These are phyloP conservation scores for Drosophila parvula DNA, from an alignment of 1,140 invertebrate genomes.

Conservation along the genomic window DNA sequence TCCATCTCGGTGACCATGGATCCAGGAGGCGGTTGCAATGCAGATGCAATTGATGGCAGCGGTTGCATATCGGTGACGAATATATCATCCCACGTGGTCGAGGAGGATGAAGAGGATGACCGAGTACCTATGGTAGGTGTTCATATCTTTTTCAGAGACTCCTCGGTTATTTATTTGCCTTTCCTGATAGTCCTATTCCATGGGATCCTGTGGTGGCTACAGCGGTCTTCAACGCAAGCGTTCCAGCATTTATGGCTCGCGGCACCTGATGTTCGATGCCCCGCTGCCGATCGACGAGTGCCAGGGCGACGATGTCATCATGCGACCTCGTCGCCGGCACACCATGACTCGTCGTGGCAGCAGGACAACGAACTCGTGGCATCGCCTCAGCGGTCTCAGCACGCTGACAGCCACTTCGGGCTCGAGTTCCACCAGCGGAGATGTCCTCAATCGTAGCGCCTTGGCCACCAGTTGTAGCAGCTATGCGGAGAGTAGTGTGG, in stretches of 20 bases:
- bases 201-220: constrained; percentile 42
- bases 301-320: constrained; percentile 79
- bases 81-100: constrained; percentile 31
- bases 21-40: constrained; percentile 26
- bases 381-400: constrained; percentile 67
- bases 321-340: constrained; percentile 67
- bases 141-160: not conserved
- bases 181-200: constrained; percentile 45
- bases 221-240: constrained; percentile 60
- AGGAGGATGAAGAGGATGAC: constrained; percentile 64
- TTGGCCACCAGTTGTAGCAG: constrained; percentile 70
- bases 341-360: constrained; percentile 46
- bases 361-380: constrained; percentile 60
- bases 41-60: constrained; percentile 54
- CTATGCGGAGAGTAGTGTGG: constrained; percentile 59
- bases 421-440: constrained; percentile 66
- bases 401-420: constrained; percentile 67
- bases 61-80: constrained; percentile 41
- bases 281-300: constrained; percentile 87
- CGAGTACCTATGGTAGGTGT: constrained; percentile 60
- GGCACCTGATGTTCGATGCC: constrained; percentile 87
- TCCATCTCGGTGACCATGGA: constrained; percentile 80
- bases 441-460: constrained; percentile 58
- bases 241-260: constrained; percentile 85
- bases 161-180: not conserved